phyloP scores from a whole-genome alignment of 2,888 invertebrate species.

The Drosophila suboccidentalis region DNA sequence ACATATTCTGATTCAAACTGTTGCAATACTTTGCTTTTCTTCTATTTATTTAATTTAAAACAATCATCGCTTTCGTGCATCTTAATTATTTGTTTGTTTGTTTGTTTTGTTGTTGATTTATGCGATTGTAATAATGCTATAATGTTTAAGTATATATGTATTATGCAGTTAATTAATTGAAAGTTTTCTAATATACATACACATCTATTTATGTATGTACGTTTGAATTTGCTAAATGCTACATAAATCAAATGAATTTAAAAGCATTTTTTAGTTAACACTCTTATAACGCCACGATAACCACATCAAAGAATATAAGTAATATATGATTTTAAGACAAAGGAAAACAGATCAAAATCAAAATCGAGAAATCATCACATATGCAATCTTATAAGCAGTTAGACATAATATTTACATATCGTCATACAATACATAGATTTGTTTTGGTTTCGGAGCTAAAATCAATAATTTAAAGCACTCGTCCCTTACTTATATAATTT shows the following conservation, averaged over 20 bases:
- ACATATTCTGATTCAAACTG: conserved; percentile 11
- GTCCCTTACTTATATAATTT: neutral
- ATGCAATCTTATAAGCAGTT: conserved; percentile 35
- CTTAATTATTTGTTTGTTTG: conserved; percentile 5
- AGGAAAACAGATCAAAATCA: conserved; percentile 7
- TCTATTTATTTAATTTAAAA: conserved; percentile 11
- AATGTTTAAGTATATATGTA: conserved; percentile 3
- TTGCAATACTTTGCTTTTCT: conserved; percentile 1
- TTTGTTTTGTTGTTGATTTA: neutral
- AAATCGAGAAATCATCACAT: conserved; percentile 43
- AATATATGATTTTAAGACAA: neutral
- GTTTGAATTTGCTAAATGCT: conserved; percentile 28
- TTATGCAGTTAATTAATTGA: conserved; percentile 6
- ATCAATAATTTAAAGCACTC: conserved; percentile 10
- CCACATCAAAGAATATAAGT: neutral
- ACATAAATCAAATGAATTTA: conserved; percentile 12
- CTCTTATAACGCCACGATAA: neutral
- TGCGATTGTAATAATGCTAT: neutral
- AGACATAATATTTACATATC: conserved; percentile 47
- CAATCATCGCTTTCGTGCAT: conserved; percentile 11
- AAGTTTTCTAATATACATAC: conserved; percentile 9
- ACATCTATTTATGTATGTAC: neutral
- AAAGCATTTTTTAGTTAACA: conserved; percentile 22
- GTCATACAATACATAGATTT: conserved; percentile 18
- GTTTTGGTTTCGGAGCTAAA: conserved; percentile 2